Evolutionary conservation across 2,113 vertebrate genomes (phyloP), one percentile per base, ranked within the genome.

Genomic region (Beaufortia kweichowensis): DNA sequence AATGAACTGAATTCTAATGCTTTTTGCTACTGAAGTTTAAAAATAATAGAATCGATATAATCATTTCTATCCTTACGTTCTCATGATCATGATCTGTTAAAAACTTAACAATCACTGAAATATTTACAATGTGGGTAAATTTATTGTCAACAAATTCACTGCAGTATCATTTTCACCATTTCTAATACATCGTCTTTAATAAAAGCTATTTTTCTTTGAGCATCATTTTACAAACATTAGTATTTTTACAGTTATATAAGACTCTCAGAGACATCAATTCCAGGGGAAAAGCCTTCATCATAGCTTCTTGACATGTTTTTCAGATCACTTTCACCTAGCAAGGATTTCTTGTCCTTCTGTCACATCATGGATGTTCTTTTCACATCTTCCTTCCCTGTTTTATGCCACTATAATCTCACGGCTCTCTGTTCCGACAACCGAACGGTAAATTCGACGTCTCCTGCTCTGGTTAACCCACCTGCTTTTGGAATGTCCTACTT

Each of bases 401-500:
- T 26, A n/a, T 65, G 79, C 48, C 73, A 77, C 29, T 72, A 82
- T 9, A 89, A 85, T 74, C 48, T 69, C 53, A 81, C 78, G 11
- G 75, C 82, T 31, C 46, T 67, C 59, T 77, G 68, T 6, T 48
- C 43, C 0, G 29, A 17, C 29, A 68, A 59, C 35, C 43, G 21
- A 11, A 79, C 23, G 8, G 3, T 24, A 6, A 90, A 82, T 67
- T 78, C 28, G 21, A 85, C 61, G 11, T 24, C 71, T 17, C 33
- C 9, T 0, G 3, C 46, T 24, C 1, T 39, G 0, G 1, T 50
- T 24, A 78, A 2, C 26, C 46, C 60, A 14, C 60, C 79, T n/a
- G 57, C 33, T 29, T 87, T 92, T 0, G 88, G 80, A 0, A 79
- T 93, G 79, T 92, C 93, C 71, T 92, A 92, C 85, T 91, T 94